phyloP scores from a whole-genome alignment of 2,888 invertebrate genomes.

The Tupiocoris notatus region DNA sequence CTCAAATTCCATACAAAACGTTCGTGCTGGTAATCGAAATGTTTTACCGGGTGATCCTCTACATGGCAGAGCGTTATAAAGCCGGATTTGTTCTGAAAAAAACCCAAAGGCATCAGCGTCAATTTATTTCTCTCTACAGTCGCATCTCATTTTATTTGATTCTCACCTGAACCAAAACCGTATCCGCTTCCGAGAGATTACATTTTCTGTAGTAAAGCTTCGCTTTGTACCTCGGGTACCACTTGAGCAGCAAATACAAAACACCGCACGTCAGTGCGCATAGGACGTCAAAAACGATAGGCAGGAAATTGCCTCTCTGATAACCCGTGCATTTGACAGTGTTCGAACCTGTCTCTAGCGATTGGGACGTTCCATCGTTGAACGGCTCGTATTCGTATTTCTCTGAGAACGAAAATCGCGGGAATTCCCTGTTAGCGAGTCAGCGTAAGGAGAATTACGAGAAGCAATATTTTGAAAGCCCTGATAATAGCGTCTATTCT shows the following conservation, averaged over 20 bases:
- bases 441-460: too few relatives aligned
- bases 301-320: slow-evolving; percentile 11
- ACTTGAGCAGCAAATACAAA: slow-evolving; percentile 48
- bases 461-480: too few relatives aligned
- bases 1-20: slow-evolving; percentile 42
- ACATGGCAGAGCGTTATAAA: slow-evolving; percentile 34
- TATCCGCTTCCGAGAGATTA: slow-evolving; percentile 47
- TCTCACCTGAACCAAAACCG: slow-evolving; percentile 49
- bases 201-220: slow-evolving; percentile 46
- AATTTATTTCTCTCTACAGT: too few relatives aligned
- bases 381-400: slow-evolving; percentile 46
- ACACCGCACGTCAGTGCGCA: slow-evolving; percentile 43
- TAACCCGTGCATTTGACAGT: slow-evolving; percentile 45
- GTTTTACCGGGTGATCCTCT: slow-evolving; percentile 18
- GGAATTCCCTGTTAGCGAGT: too few relatives aligned
- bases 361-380: slow-evolving; percentile 46
- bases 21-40: slow-evolving; percentile 43
- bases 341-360: slow-evolving; percentile 44
- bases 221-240: slow-evolving; percentile 49
- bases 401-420: too few relatives aligned
- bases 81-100: slow-evolving; percentile 42
- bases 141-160: too few relatives aligned
- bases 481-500: too few relatives aligned
- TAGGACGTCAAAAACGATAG: slow-evolving; percentile 26
- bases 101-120: too few relatives aligned